phyloP scores from a whole-genome alignment of 2,797 vertebrate genomes.

The Pygocentrus nattereri region DNA sequence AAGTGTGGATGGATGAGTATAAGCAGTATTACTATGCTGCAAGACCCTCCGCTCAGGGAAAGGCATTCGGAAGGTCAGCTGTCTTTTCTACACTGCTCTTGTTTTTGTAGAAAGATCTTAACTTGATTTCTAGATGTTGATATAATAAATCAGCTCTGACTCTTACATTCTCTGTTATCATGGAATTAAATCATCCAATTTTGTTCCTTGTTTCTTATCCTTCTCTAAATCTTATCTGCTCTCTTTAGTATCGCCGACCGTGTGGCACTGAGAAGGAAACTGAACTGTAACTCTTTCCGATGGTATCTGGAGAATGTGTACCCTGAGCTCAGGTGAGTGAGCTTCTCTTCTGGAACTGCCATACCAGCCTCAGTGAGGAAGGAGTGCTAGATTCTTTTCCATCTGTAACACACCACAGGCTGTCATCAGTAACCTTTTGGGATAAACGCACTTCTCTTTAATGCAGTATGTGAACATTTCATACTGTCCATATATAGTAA shows the following conservation, averaged over 20 bases:
- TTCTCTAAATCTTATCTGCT: slow-evolving; percentile 6
- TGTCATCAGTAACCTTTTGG: neutral
- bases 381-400: neutral
- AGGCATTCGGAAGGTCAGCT: slow-evolving; percentile 92
- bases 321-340: slow-evolving; percentile 92
- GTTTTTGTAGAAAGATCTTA: neutral
- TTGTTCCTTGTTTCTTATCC: neutral
- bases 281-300: slow-evolving; percentile 97
- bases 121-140: neutral
- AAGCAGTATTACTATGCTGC: slow-evolving; percentile 98
- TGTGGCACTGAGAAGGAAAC: slow-evolving; percentile 86
- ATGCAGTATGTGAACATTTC: too few species aligned
- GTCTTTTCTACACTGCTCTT: neutral
- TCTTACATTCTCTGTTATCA: neutral
- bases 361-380: neutral
- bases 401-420: neutral
- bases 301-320: slow-evolving; percentile 99
- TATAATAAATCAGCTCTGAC: neutral
- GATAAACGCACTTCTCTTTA: neutral
- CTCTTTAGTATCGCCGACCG: slow-evolving; percentile 86
- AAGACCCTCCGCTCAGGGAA: slow-evolving; percentile 93
- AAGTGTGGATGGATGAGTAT: slow-evolving; percentile 99
- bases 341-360: neutral
- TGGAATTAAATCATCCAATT: neutral
- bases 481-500: neutral